Base-by-base conservation (phyloP, 2,113 vertebrate genomes). In the Natator depressus region DNA sequence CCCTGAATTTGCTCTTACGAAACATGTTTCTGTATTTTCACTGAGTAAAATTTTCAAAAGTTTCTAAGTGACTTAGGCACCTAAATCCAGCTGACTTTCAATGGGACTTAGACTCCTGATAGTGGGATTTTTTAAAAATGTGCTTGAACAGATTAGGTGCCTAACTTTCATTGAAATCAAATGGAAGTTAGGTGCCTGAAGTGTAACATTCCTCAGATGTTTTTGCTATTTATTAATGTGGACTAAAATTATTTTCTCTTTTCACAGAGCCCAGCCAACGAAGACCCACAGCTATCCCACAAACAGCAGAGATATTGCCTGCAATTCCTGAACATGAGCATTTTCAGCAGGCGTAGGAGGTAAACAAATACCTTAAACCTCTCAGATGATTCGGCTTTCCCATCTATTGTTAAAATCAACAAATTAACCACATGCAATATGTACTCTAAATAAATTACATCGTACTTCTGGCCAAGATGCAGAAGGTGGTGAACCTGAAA, bases 281-380 rank as follows among this genome's bases (percentile, higher is more conserved):
- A 84, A 29, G 17, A 50, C 69, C 88, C 17, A 69, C 27, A 24
- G 7, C 72, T 90, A 46, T 76, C 75, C 69, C 53, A 82, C 79
- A 53, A 69, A 49, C 57, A 82, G 76, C 50, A 85, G 53, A 90
- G 13, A 42, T 4, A 80, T 91, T 98, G 69, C 88, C 97, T 0
- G 6, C 97, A 92, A 97, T 98, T 89, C 96, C 95, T 53, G 98
- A 98, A 80, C 72, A 97, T 10, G 95, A 98, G 49, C 80, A 82
- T 2, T 54, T 51, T 84, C 53, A 4, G 93, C 89, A 84, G 2
- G 42, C 46, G 27, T 78, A 90, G 53, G 79, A 83, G 69, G 94
- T 95, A 90, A 47, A 86, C 46, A 90, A 54, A 59, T 51, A 82
- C 17, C 24, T 87, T 85, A 51, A 55, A 75, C n/a, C 7, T n/a